These are phyloP conservation scores for Brachypalpus laphriformis DNA, from an alignment of 2,888 invertebrate species.

Conservation along the genomic window DNA sequence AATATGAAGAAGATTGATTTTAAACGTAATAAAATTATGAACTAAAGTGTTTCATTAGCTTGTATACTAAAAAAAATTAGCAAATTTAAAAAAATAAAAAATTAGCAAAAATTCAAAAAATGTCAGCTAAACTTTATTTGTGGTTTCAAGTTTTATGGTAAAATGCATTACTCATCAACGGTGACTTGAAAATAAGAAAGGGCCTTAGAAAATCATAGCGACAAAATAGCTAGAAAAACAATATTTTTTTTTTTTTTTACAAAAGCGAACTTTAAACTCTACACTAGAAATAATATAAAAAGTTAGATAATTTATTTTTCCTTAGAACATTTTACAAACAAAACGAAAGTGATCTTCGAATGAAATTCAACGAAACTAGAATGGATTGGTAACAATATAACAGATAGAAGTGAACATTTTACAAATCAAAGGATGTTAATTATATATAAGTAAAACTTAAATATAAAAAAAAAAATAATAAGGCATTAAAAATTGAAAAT, in stretches of 20 bases:
- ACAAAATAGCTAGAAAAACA: conserved; percentile 27
- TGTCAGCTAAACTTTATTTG: conserved; percentile 24
- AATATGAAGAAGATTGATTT: neutral
- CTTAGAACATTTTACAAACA: neutral
- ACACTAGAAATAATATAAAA: neutral
- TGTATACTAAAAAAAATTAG: neutral
- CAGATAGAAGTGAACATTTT: conserved; percentile 6
- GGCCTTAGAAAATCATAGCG: conserved; percentile 56
- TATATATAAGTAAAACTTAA: neutral
- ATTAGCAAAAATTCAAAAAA: conserved; percentile 1
- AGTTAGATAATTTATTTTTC: neutral
- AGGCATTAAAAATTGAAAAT: neutral
- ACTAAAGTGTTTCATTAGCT: conserved; percentile 26
- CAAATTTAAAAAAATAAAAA: neutral
- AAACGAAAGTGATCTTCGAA: conserved; percentile 68
- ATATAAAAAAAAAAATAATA: neutral
- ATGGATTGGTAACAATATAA: conserved; percentile 9
- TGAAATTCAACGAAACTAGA: conserved; percentile 61
- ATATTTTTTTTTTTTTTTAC: conserved; percentile 3
- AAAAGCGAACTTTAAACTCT: neutral
- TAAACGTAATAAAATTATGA: neutral
- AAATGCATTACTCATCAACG: conserved; percentile 33
- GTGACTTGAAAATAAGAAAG: conserved; percentile 54
- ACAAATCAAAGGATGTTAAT: neutral
- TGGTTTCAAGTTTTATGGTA: conserved; percentile 31